Evolutionary conservation across 1,140 invertebrate species (phyloP).

Genomic region (Anadara kagoshimensis): DNA sequence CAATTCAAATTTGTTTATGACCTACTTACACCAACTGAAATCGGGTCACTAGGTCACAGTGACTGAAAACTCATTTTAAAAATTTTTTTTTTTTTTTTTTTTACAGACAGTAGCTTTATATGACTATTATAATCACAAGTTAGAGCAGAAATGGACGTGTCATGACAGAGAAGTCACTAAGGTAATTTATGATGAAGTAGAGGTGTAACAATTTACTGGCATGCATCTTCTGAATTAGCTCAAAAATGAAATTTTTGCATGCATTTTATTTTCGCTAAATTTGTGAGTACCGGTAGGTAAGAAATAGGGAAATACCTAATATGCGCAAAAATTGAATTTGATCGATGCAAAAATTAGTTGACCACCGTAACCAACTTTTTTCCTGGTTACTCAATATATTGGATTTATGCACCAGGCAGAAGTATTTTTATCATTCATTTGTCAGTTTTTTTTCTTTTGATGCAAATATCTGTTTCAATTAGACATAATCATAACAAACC

Average conservation of each 20-base stretch:
- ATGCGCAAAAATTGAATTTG: background rate
- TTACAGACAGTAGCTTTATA: slow-evolving; percentile 59
- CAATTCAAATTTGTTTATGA: no score
- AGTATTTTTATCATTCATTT: no score
- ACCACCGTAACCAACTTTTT: no score
- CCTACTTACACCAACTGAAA: no score
- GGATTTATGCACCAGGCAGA: no score
- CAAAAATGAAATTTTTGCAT: background rate
- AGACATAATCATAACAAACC: no score
- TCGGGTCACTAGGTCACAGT: no score
- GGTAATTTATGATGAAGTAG: slow-evolving; percentile 40
- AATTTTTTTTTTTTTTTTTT: slow-evolving; percentile 41
- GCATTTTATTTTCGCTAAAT: background rate
- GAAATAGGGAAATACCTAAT: background rate
- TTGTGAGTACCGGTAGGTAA: background rate
- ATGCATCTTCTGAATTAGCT: background rate
- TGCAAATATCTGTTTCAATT: no score
- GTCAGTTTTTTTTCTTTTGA: no score
- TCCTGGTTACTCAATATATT: no score
- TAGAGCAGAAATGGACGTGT: slow-evolving; percentile 60
- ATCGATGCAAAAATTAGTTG: background rate
- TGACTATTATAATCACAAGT: slow-evolving; percentile 57
- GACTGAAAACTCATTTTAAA: no score
- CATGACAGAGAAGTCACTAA: slow-evolving; percentile 68
- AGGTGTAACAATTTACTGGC: background rate